Base-by-base conservation (phyloP, 2,888 invertebrate species). In the Drosophila rubida region DNA sequence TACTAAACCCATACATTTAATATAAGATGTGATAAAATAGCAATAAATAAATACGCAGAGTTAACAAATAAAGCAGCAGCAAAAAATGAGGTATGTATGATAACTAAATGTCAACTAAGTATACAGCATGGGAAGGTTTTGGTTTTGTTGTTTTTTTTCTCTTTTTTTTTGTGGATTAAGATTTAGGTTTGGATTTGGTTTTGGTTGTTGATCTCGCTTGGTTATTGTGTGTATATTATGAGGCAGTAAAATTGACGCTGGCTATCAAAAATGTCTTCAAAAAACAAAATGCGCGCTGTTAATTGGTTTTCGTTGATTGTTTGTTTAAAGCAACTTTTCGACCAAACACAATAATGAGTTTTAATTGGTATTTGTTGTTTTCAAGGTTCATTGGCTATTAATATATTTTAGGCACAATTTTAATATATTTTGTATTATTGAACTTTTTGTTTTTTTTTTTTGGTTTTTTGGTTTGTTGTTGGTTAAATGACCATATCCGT, bases 401-500 rank as follows among this genome's bases (percentile, higher is more conserved):
- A 67, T 73, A 71, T 72, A 69, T 72, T 72, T 85, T 83, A 86
- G 86, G 81, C 69, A 81, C 86, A 83, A 78, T 80, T 79, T 74
- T 22, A 55, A 51, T 70, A 42, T 54, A 55, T 60, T 53, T 51
- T 58, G 59, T 59, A 22, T 32, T 59, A 37, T 37, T 37, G 35
- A 7, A 37, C 35, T 32, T 27, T 57, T 37, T 55, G 11, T 63
- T 69, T 60, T 50, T 75, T 71, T 65, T 70, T 27, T 57, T 37
- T 55, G 11, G 61, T 69, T 60, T 50, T 75, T 71, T 65, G n/a
- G n/a, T 70, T 71, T 69, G 69, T 80, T 72, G 81, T 90, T 89
- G 90, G 91, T 92, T 92, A 92, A 92, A 92, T 92, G 92, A 92
- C 92, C 92, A 92, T 92, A 91, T 92, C 91, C 92, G 90, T 91